Base-by-base conservation (phyloP, 2,797 vertebrate genomes). In the Urophycis tenuis region DNA sequence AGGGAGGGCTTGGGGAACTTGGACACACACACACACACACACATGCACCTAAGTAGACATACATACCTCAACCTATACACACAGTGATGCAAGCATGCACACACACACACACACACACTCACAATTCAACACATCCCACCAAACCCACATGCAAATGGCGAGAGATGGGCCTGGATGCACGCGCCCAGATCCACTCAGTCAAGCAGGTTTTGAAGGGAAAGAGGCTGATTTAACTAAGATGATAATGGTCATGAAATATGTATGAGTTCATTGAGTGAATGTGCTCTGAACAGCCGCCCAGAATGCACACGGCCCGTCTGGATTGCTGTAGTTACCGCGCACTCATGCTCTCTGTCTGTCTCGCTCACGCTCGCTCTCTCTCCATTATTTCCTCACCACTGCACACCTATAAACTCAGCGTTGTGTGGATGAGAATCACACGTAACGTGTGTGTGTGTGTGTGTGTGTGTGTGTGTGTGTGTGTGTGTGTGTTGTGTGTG, bases 221-320 rank as follows among this genome's bases (percentile, higher is more conserved):
- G 60, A 81, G 72, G 53, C 80, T 74, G 79, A 85, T 87, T 86
- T 86, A 75, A 76, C 76, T 78, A 31, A 78, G 85, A 84, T 78
- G 83, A 86, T 78, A 81, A 80, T 73, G 78, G 49, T 32, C 60
- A 79, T 88, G 67, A 86, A 86, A 84, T 83, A 87, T 88, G 78
- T 36, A 86, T 81, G 78, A 84, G 77, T 77, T 86, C 81, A 84
- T 87, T 85, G 83, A 77, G 83, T 72, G 83, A 81, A 87, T 84
- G 75, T 84, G 81, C 81, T 80, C 74, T 74, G 82, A 85, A 81
- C 79, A 82, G 76, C 77, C 76, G 74, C 75, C 60, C 53, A 10
- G 75, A 72, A 78, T 77, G 79, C 80, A 79, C 81, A 73, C 60
- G 72, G 60, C 73, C 73, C 36, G 69, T 60, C 72, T 30, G 71